Evolutionary conservation across 2,888 invertebrate genomes (phyloP), one percentile per base, ranked within the genome.

Genomic region (Lathronympha strigana): DNA sequence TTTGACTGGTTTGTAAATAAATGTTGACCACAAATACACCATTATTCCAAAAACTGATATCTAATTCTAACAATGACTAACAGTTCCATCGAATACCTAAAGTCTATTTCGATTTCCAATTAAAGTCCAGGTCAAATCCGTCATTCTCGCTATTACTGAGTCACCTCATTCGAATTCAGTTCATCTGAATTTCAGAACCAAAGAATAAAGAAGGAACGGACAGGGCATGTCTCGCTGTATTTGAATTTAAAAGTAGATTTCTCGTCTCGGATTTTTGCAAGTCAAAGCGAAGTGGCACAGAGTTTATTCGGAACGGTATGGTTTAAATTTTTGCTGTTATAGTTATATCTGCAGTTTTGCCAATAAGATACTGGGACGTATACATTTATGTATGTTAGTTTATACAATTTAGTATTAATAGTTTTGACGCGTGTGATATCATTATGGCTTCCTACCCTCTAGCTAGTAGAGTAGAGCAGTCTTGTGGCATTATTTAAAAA

Each of bases 231-330:
- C 31, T 25, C 31, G 15, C 2, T 23, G 5, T 31, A 58, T 64
- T 58, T 64, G 28, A 64, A 64, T 58, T 64, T 58, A 23, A 43
- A 64, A 64, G 50, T 15, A 51, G 58, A 11, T 64, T 57, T 63
- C 63, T 33, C 36, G 61, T 62, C 53, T 53, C 57, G 43, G 8
- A 11, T 6, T 51, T 64, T 51, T 43, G 63, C 33, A 53, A 70
- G 69, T 69, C 64, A 63, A 57, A 63, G 66, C 63, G 53, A 17
- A 1, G 8, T 21, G 51, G 40, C n/a, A 13, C n/a, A 21, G 31
- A 43, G 51, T 36, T 40, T 36, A 45, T 53, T 25, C 36, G 25
- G 33, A n/a, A 19, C 54, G 17, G 49, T 50, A 57, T 50, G 21
- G 19, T 40, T 19, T 21, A 13, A 6, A 28, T 23, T 15, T 40